Conservation (phyloP, 2,888 invertebrate genomes). For the Meiosimyza decipiens region DNA sequence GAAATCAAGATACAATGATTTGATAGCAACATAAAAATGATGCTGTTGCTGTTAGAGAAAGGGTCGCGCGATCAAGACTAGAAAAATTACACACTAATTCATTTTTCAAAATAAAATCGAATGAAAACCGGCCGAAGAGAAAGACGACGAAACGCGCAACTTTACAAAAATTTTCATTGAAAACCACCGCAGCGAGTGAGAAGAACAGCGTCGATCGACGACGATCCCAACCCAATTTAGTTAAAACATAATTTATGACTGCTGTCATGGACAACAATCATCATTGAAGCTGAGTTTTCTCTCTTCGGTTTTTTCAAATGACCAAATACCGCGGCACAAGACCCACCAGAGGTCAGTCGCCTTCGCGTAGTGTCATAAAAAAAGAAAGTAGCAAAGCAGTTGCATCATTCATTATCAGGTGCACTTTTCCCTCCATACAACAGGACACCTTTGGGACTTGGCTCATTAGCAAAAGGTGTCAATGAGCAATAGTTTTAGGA, state of each 20-base stretch:
- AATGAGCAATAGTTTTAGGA: background rate
- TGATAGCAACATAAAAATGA: constrained; percentile 21
- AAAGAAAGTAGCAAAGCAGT: background rate
- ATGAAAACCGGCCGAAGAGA: background rate
- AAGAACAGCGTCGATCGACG: constrained; percentile 6
- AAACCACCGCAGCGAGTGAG: constrained; percentile 15
- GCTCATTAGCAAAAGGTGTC: constrained; percentile 11
- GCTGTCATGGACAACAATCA: constrained; percentile 23
- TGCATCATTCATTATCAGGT: constrained; percentile 27
- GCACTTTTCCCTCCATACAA: background rate
- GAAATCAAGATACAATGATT: constrained; percentile 16
- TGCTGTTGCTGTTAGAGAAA: background rate
- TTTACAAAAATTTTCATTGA: background rate
- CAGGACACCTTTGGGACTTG: background rate
- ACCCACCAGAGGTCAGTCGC: constrained; percentile 27
- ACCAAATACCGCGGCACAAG: constrained; percentile 1
- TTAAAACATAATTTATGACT: constrained; percentile 33
- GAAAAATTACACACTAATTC: constrained; percentile 33
- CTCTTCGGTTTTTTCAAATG: background rate
- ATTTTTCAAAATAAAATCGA: constrained; percentile 23
- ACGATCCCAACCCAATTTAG: constrained; percentile 22
- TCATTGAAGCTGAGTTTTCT: background rate
- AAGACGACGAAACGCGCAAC: background rate
- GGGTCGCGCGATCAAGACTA: background rate
- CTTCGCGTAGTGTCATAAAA: background rate